Evolutionary conservation across 1,140 invertebrate genomes (phyloP), one percentile per base, ranked within the genome.

Genomic region (Phocides pigmalion): DNA sequence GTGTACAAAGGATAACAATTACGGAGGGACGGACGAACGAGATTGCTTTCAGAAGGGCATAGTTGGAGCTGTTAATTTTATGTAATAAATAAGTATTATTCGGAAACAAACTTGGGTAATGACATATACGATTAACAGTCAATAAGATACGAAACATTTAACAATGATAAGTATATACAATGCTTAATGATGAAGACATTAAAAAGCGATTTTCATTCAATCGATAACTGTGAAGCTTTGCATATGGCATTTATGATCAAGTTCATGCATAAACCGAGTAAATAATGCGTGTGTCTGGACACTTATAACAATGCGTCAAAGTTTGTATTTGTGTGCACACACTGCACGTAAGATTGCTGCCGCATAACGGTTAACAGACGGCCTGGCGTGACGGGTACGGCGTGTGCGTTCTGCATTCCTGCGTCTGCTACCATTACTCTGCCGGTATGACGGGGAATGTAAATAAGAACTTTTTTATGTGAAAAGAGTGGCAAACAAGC

Each of bases 341-440:
- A 49, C 39, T 64, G 42, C 35, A 49, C 41, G 28, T 39, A 20
- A 56, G 64, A 62, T 62, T 69, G 64, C 53, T 70, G 41, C 17
- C 25, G 51, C 9, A 51, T 76, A 77, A 77, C 75, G 72, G 72
- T 74, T 64, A 47, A 25, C 39, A 50, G 53, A 44, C 61, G 44
- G 65, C 19, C 49, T 62, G 59, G 61, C 66, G 67, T 72, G 74
- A 70, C 65, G 75, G 59, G 50, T 68, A 35, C 65, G 14, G 63
- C 56, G 70, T 70, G 70, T 70, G 69, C 66, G 51, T 51, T 19
- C 20, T 77, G 75, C 72, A 77, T 77, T 77, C 72, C 68, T 70
- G 51, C 61, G 49, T 61, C 53, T 44, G 39, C 28, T 64, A 46
- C 65, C 17, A 56, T 62, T 44, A 32, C 51, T 63, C 47, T 51